Evolutionary conservation across 2,888 invertebrate species (phyloP).

Genomic region (Lacanobia oleracea): DNA sequence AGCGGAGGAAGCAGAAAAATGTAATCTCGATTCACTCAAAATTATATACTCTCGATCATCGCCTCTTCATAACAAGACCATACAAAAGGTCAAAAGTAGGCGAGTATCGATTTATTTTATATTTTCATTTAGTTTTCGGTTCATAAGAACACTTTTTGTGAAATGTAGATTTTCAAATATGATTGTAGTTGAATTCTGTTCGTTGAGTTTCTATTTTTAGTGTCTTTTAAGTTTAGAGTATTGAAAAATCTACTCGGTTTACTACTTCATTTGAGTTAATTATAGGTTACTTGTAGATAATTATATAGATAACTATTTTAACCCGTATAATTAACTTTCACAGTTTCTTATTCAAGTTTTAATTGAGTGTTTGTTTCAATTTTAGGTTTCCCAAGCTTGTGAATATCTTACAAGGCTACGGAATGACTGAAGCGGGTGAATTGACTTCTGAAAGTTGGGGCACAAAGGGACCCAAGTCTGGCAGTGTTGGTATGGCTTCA

Average conservation of each 20-base stretch:
- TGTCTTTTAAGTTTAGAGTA: neutral
- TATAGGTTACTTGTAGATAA: neutral
- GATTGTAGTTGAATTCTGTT: neutral
- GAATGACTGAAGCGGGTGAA: slow-evolving; percentile 84
- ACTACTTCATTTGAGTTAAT: slow-evolving; percentile 4
- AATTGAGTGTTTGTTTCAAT: neutral
- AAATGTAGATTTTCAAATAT: slow-evolving; percentile 2
- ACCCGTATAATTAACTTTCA: neutral
- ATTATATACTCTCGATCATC: slow-evolving; percentile 80
- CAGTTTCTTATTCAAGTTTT: neutral
- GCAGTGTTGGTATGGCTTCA: slow-evolving; percentile 82
- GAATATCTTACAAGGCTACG: slow-evolving; percentile 80
- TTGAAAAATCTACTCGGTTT: neutral
- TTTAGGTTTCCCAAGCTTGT: slow-evolving; percentile 76
- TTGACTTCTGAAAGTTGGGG: slow-evolving; percentile 81
- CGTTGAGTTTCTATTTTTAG: neutral
- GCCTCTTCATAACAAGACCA: slow-evolving; percentile 79
- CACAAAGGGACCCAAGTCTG: slow-evolving; percentile 76
- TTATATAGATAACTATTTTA: neutral
- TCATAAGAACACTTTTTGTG: neutral
- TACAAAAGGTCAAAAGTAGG: slow-evolving; percentile 79
- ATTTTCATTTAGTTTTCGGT: slow-evolving; percentile 12
- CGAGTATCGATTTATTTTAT: slow-evolving; percentile 59
- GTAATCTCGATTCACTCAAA: slow-evolving; percentile 77
- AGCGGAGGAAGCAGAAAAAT: slow-evolving; percentile 68